phyloP scores from a whole-genome alignment of 2,797 vertebrate genomes.

The Acrocephalus scirpaceus region DNA sequence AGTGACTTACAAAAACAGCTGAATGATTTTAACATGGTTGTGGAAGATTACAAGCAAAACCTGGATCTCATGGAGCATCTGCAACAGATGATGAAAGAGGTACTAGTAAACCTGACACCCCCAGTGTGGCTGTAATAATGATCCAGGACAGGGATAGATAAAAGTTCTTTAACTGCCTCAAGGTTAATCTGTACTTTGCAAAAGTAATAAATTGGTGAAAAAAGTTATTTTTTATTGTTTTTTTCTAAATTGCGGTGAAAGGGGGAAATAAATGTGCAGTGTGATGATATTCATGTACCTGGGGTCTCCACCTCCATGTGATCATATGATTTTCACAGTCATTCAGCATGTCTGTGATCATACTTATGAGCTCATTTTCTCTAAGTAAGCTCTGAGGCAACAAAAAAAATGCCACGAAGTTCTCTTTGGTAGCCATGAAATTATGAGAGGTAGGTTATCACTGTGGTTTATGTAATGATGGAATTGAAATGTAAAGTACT shows the following conservation, averaged over 20 bases:
- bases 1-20: conserved; percentile 85
- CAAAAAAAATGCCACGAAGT: background rate
- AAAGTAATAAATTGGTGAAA: background rate
- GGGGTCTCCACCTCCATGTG: background rate
- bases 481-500: background rate
- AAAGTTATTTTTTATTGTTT: background rate
- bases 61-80: conserved; percentile 85
- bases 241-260: background rate
- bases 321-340: background rate
- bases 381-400: background rate
- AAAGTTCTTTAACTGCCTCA: background rate
- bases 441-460: background rate
- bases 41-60: conserved; percentile 86
- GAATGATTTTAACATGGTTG: conserved; percentile 81
- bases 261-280: fast-evolving
- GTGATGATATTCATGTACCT: background rate
- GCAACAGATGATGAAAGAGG: conserved; percentile 90
- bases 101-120: conserved; percentile 50
- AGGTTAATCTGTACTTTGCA: background rate
- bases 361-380: background rate
- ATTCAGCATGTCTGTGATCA: background rate
- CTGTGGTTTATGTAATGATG: background rate
- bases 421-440: background rate
- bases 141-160: background rate
- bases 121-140: background rate